Base-by-base conservation (phyloP, 2,797 vertebrate species). In the Sebastes nivosus region DNA sequence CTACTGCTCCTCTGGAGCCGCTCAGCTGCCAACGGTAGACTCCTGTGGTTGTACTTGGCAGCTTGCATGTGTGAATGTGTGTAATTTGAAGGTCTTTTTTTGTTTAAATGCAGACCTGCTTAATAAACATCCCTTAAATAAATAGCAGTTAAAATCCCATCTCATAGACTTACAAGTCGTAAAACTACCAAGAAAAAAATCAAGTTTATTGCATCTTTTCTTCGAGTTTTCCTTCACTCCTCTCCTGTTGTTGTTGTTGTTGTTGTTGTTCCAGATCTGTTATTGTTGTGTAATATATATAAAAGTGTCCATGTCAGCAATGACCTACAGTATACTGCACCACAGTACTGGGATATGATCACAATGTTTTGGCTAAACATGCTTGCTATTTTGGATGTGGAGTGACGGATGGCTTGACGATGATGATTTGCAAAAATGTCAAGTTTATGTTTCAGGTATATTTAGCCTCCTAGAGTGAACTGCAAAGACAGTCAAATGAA, bases 41-140 rank as follows among this genome's bases (percentile, higher is more conserved):
- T 83, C 77, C 90, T 85, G 91, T 79, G 88, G 90, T 89, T 91
- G 80, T 87, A 79, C 81, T 93, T 93, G 88, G 89, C 87, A 86
- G 79, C 79, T 72, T 54, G 30, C 27, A 77, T 71, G 66, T 88
- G 86, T 82, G 80, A 89, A 89, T 83, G 67, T 86, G 69, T 88
- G 79, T 82, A 70, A 88, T 87, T 69, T 85, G 55, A 82, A 86
- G 46, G 63, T 50, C 67, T 70, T 61, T 73, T 8, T 25, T 29
- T 10, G 13, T 18, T 1, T 27, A 54, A 76, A 77, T 50, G 55
- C 58, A 52, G 34, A 24, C 57, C 72, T 84, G 50, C 77, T 81
- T 72, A 70, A 52, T 81, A 84, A 89, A 83, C 70, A 84, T 71
- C 4, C 34, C 25, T 60, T 76, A 67, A 60, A 82, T 85, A 69